Percentiles rank a stretch among this genome's conserved stretches.
phyloP scores from a whole-genome alignment of 37 sponge, comb jelly and placozoan genomes.

The Spongilla lacustris region DNA sequence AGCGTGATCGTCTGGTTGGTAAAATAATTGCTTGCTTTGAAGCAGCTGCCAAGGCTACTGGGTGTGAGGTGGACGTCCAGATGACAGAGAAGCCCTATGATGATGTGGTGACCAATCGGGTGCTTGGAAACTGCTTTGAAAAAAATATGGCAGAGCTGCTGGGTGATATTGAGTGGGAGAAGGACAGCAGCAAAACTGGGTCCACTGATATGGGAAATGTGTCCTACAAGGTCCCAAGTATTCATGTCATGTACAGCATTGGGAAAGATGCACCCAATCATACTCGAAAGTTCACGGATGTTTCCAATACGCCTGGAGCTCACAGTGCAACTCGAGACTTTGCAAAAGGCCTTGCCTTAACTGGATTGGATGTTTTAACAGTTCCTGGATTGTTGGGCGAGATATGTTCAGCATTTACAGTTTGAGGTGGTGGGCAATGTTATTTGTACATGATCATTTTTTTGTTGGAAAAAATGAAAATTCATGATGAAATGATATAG shows the following conservation, averaged over 20 bases:
- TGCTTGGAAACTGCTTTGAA: constrained; percentile 37
- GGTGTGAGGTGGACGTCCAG: constrained; percentile 58
- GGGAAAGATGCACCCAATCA: constrained; percentile 68
- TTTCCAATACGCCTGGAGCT: constrained; percentile 63
- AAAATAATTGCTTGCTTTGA: constrained; percentile 70
- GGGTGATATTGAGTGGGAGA: background rate
- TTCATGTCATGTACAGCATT: constrained; percentile 81
- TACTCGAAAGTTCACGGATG: constrained; percentile 62
- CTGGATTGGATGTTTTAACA: constrained; percentile 73
- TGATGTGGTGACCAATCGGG: constrained; percentile 44
- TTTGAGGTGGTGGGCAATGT: background rate
- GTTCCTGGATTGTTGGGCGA: constrained; percentile 44
- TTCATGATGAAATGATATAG: no score
- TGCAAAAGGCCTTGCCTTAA: constrained; percentile 85
- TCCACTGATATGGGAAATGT: constrained; percentile 97
- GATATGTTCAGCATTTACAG: constrained; percentile 44
- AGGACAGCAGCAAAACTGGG: constrained; percentile 18
- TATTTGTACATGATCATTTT: no score
- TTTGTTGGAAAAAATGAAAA: no score
- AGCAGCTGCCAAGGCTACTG: constrained; percentile 80
- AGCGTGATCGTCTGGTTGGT: constrained; percentile 24
- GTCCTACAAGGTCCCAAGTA: constrained; percentile 77
- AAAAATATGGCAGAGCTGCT: constrained; percentile 22
- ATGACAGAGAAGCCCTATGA: constrained; percentile 11
- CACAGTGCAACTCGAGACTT: constrained; percentile 55